Evolutionary conservation across 2,888 invertebrate genomes (phyloP).

Genomic region (Tachina grossa): DNA sequence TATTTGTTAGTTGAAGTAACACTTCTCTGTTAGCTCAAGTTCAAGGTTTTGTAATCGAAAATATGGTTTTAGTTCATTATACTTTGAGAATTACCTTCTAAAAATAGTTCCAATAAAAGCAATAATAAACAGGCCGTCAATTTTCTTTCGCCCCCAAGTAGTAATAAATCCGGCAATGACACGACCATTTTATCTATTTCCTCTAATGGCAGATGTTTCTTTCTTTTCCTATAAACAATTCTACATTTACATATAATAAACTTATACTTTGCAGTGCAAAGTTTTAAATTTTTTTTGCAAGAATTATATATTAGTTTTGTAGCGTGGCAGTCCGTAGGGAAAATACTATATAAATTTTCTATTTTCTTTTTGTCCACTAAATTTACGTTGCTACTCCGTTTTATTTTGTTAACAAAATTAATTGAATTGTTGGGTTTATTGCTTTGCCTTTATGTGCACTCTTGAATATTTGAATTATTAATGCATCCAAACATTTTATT

Average conservation of each 20-base stretch:
- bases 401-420: conserved; percentile 2
- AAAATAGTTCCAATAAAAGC: conserved; percentile 87
- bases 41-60: neutral
- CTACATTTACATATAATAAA: conserved; percentile 30
- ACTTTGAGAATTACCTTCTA: conserved; percentile 84
- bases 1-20: neutral
- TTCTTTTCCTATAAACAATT: conserved; percentile 3
- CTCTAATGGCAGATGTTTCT: conserved; percentile 31
- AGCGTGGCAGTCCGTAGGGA: conserved; percentile 58
- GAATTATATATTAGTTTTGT: conserved; percentile 39
- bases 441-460: conserved; percentile 14
- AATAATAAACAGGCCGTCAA: conserved; percentile 87
- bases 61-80: neutral
- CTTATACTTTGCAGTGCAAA: neutral
- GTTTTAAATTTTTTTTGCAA: conserved; percentile 40
- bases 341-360: conserved; percentile 34
- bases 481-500: conserved; percentile 44
- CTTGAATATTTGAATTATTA: conserved; percentile 45
- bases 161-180: conserved; percentile 77
- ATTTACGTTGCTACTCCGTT: conserved; percentile 11
- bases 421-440: too few relatives aligned
- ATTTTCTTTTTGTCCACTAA: conserved; percentile 50
- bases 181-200: conserved; percentile 74
- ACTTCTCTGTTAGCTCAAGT: conserved; percentile 45
- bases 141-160: conserved; percentile 84